These are phyloP conservation scores for Pipistrellus pygmaeus DNA, from an alignment of 2,797 vertebrate species.

Conservation along the genomic window DNA sequence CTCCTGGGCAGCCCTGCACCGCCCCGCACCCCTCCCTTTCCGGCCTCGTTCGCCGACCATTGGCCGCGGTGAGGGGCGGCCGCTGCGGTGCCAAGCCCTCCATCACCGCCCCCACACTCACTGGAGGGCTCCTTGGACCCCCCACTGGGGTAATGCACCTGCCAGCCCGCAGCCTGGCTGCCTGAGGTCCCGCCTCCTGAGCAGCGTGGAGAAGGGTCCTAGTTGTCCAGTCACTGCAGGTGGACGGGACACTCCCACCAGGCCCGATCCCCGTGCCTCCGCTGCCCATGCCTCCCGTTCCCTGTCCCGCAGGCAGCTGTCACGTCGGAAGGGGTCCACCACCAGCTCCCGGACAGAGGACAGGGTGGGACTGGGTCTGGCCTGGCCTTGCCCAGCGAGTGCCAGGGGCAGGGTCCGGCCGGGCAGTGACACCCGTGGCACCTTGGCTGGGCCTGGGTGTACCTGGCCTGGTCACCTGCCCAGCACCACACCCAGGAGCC, in stretches of 20 bases:
- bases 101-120: background rate
- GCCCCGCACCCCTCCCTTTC: background rate
- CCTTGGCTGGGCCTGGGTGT: background rate
- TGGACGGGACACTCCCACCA: accelerated
- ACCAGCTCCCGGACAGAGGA: background rate
- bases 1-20: too few species aligned
- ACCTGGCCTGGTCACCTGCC: background rate
- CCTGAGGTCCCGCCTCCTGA: background rate
- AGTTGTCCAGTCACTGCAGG: background rate
- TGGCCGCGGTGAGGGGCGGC: background rate
- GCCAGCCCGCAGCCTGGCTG: background rate
- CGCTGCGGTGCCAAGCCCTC: background rate
- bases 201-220: background rate
- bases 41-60: accelerated
- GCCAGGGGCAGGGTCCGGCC: background rate
- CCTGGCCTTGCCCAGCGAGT: too few species aligned
- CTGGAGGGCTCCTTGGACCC: background rate
- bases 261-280: too few species aligned
- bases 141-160: accelerated
- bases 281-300: background rate
- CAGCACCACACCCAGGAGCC: background rate
- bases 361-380: background rate
- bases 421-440: background rate
- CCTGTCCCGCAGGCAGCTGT: background rate
- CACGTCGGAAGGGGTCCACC: accelerated